Evolutionary conservation across 2,797 vertebrate species (phyloP), one percentile per base, ranked within the genome.

Genomic region (Pangasius sanitwongsei): DNA sequence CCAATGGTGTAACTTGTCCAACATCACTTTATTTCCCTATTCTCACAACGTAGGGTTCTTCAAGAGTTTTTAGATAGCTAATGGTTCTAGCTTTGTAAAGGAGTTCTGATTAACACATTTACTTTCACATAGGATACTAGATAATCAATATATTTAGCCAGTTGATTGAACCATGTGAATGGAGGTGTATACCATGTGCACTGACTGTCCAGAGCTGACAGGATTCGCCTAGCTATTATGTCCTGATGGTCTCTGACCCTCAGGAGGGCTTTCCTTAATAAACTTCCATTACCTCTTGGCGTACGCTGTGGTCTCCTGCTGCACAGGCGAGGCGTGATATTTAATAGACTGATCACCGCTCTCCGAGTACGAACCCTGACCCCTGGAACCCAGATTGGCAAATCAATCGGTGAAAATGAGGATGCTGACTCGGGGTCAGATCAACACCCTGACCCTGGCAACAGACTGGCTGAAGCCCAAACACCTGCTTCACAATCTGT

Each of bases 401-500:
- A 91, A 93, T 93, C 92, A 93, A 84, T 63, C 13, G 6, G 12
- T 84, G 74, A 69, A n/a, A 53, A 85, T 1, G 0, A 15, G 63
- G 83, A 55, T 0, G 31, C 3, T 20, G 78, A 61, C 25, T 78
- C 70, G n/a, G 86, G 87, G 83, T 63, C 87, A 88, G n/a, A 70
- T 37, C 9, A 37, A 70, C 65, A 70, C 18, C 85, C 37, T 41
- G 41, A 41, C 41, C 41, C 41, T 41, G 41, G 41, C 41, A 41
- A 41, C 89, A 90, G 87, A 89, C 83, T 91, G 92, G 88, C 92
- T 87, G 82, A 59, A 86, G 13, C 89, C 91, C 92, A 94, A 94
- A 94, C 95, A 95, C 93, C 95, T 94, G 94, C 93, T 93, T 90
- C 90, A 92, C 94, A 95, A 94, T 93, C 93, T 94, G 94, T 93